Evolutionary conservation across 1,140 invertebrate genomes (phyloP), one percentile per base, ranked within the genome.

Genomic region (Musca domestica): DNA sequence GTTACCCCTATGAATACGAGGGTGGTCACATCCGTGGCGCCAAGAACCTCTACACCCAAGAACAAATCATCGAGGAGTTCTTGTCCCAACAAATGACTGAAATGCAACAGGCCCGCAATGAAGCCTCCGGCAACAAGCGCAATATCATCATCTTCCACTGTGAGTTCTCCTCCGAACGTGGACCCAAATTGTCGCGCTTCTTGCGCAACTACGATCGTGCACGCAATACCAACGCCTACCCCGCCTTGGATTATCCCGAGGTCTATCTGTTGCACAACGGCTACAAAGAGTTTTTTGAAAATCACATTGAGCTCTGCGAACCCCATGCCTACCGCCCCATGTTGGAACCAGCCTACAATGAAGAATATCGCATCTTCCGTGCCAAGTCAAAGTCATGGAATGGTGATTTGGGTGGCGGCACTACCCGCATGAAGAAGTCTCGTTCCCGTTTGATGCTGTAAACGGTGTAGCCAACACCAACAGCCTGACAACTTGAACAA

Each of bases 1-100:
- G 97, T 1, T 99, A 98, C 83, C 98, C 98, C 0, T 99, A 98
- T 79, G 98, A 99, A 82, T 99, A 84, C 79, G 89, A 95, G n/a
- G 96, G 93, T 19, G 98, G 98, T 0, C 98, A 99, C 77, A 98
- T 99, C 46, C 76, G 82, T 17, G 92, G 91, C 1, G 93, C 95
- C 0, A 72, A 89, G 54, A 98, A 98, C 83, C 81, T 97, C 5
- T 95, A 90, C 80, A 93, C 90, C 0, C 89, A 89, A 73, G 89
- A 93, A 2, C 86, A 88, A 70, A 85, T 95, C 14, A 76, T 88
- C 41, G 82, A 87, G 70, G 85, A 88, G 56, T 87, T 95, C 17
- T 68, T 78, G n/a, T 76, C 91, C 2, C 82, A 85, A 30, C 80
- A 77, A 15, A 81, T 65, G 77, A 84, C 70, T 74, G 74, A 71